These are phyloP conservation scores for Excalfactoria chinensis DNA, from an alignment of 2,113 vertebrate genomes.

Conservation along the genomic window DNA sequence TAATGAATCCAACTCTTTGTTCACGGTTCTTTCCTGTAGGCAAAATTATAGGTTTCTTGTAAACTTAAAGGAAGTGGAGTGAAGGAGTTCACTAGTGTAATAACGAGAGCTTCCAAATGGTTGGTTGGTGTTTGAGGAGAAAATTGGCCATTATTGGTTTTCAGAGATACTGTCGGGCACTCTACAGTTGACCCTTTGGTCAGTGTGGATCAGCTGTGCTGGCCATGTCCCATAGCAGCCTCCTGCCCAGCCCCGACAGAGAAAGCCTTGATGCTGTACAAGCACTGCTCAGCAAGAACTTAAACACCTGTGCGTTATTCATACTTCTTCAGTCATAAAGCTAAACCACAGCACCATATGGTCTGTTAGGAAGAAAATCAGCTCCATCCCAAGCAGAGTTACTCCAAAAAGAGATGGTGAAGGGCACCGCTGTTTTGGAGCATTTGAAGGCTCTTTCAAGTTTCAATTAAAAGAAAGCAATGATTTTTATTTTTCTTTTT, in stretches of 20 bases:
- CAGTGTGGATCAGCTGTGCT: background rate
- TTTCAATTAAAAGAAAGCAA: background rate
- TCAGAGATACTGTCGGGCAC: background rate
- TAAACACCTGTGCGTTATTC: background rate
- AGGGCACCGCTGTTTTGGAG: rapidly evolving
- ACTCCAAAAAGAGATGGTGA: background rate
- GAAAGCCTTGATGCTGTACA: too few species aligned
- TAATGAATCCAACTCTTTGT: slow-evolving; percentile 1
- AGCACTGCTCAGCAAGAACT: rapidly evolving
- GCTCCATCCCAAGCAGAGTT: background rate
- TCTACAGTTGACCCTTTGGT: background rate
- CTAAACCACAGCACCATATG: rapidly evolving
- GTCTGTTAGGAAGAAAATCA: background rate
- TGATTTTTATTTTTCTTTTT: background rate
- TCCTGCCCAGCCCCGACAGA: background rate
- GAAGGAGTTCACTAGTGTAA: slow-evolving; percentile 11
- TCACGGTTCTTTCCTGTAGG: slow-evolving; percentile 54
- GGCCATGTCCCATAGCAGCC: background rate
- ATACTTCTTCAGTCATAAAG: background rate
- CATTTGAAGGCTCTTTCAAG: background rate
- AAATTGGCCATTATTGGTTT: background rate
- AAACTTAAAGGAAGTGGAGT: slow-evolving; percentile 58
- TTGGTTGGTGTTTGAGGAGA: background rate
- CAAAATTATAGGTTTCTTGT: slow-evolving; percentile 58
- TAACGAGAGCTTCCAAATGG: slow-evolving; percentile 20